Conservation (phyloP, 1,140 invertebrate genomes). For the Drosophila miranda region DNA sequence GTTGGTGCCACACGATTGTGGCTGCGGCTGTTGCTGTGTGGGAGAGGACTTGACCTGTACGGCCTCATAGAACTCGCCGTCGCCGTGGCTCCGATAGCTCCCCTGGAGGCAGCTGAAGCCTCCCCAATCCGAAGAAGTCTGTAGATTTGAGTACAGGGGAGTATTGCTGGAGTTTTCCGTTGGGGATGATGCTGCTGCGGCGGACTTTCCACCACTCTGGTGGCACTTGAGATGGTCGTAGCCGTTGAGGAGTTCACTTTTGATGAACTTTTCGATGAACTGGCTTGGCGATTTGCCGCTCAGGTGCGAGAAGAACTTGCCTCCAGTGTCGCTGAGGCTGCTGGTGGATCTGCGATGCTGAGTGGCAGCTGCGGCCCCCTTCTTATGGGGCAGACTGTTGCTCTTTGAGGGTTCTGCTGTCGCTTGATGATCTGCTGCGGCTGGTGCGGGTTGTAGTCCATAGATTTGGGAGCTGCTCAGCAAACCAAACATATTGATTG, state of each 20-base stretch:
- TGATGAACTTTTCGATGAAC: constrained; percentile 73
- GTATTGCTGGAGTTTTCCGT: constrained; percentile 13
- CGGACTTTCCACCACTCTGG: constrained; percentile 20
- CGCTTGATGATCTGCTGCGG: constrained; percentile 14
- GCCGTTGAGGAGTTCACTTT: constrained; percentile 63
- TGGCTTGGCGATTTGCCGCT: constrained; percentile 66
- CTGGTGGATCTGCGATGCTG: constrained; percentile 59
- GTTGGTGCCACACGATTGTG: constrained; percentile 23
- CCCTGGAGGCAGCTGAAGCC: constrained; percentile 69
- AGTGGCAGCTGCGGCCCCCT: constrained; percentile 23
- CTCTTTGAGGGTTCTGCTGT: constrained; percentile 26
- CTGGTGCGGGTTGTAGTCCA: constrained; percentile 54
- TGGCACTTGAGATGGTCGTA: constrained; percentile 69
- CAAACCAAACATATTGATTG: constrained; percentile 64
- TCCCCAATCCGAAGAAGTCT: constrained; percentile 26
- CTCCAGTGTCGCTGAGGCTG: constrained; percentile 51
- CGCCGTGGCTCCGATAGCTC: constrained; percentile 69
- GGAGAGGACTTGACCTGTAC: constrained; percentile 39
- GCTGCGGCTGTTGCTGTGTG: neutral
- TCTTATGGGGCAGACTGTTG: constrained; percentile 60
- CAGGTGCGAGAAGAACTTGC: constrained; percentile 61
- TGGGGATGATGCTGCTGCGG: constrained; percentile 17
- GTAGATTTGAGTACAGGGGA: constrained; percentile 41
- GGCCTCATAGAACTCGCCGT: constrained; percentile 67
- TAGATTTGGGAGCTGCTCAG: constrained; percentile 69